phyloP scores from a whole-genome alignment of 2,113 vertebrate species.

The Alexandromys fortis region DNA sequence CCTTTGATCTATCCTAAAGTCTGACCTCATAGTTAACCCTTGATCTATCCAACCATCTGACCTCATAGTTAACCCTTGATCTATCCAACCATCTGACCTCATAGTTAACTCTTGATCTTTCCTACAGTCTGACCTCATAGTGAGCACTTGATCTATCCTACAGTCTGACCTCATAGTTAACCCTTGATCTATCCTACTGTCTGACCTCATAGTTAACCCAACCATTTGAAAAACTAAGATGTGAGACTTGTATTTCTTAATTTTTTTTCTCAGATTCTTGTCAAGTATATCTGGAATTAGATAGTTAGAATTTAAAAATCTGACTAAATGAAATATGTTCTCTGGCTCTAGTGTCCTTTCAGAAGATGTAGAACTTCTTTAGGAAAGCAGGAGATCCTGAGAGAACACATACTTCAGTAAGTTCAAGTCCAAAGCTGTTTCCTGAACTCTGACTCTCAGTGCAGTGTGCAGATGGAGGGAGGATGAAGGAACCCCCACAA shows the following conservation, averaged over 20 bases:
- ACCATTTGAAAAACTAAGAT: constrained; percentile 26
- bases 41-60: not conserved
- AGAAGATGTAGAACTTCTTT: not conserved
- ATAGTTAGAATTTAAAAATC: not conserved
- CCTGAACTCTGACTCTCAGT: not conserved
- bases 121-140: not conserved
- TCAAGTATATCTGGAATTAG: constrained; percentile 16
- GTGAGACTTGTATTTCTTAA: not conserved
- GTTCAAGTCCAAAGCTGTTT: not conserved
- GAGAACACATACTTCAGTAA: not conserved
- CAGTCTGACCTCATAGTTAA: not conserved
- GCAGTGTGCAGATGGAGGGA: not conserved
- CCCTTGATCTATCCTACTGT: not conserved
- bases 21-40: not conserved
- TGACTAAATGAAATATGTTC: constrained; percentile 28
- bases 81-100: not conserved
- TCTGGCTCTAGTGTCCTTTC: not conserved
- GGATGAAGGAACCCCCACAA: not conserved
- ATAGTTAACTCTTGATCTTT: not conserved
- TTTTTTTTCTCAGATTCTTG: not conserved
- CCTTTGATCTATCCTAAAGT: not conserved
- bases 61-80: not conserved
- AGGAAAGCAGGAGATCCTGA: not conserved
- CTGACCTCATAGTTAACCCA: not conserved
- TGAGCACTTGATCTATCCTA: not conserved